These are phyloP conservation scores for Elgonia sp. DNA, from an alignment of 2,888 invertebrate genomes.

Conservation along the genomic window DNA sequence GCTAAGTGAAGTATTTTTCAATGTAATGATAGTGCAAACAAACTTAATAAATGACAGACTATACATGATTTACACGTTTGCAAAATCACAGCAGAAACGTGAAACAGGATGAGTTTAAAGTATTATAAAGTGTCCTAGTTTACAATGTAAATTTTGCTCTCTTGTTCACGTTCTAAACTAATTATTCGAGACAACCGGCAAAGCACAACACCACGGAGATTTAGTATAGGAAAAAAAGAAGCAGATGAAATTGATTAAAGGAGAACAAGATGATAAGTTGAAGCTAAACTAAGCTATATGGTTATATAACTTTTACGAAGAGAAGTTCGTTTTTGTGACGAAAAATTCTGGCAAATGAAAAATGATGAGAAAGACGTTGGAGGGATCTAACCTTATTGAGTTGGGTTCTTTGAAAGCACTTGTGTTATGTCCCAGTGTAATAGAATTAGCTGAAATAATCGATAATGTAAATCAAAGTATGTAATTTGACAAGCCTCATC, in stretches of 20 bases:
- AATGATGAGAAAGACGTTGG: constrained; percentile 20
- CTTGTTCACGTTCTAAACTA: constrained; percentile 42
- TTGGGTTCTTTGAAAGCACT: constrained; percentile 48
- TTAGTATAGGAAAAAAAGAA: constrained; percentile 7
- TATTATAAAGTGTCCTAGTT: constrained; percentile 48
- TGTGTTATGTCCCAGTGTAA: constrained; percentile 31
- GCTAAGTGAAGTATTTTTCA: constrained; percentile 1
- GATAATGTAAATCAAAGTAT: constrained; percentile 27
- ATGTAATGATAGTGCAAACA: constrained; percentile 19
- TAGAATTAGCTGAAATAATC: constrained; percentile 49
- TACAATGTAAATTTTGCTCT: constrained; percentile 62
- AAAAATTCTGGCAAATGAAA: constrained; percentile 34
- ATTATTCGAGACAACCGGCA: constrained; percentile 38
- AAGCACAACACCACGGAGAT: constrained; percentile 4
- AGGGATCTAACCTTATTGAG: constrained; percentile 30
- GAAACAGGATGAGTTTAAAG: constrained; percentile 12
- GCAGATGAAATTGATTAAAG: constrained; percentile 33
- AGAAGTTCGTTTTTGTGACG: neutral
- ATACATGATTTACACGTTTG: constrained; percentile 37
- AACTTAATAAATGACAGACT: constrained; percentile 28
- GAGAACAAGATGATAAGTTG: constrained; percentile 4
- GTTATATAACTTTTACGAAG: constrained; percentile 12
- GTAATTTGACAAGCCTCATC: constrained; percentile 13
- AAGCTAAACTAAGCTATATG: constrained; percentile 11
- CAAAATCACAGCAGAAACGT: constrained; percentile 45